Conservation (phyloP, 2,888 invertebrate genomes). For the Horisme vitalbata region DNA sequence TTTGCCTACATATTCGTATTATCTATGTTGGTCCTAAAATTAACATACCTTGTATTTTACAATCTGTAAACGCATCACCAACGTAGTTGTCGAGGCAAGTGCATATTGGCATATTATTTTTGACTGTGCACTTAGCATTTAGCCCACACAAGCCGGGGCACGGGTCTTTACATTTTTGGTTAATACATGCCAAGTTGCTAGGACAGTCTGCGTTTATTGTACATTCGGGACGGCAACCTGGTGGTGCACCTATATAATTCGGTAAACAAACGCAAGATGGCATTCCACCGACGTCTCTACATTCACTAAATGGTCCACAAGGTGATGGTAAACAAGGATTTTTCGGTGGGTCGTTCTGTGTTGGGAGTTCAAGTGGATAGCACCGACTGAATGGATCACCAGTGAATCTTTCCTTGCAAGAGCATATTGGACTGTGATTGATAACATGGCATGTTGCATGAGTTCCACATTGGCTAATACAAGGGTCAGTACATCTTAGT, state of each 20-base stretch:
- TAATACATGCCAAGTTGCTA: slow-evolving; percentile 89
- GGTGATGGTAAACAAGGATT: slow-evolving; percentile 86
- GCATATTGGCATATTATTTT: slow-evolving; percentile 89
- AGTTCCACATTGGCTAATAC: slow-evolving; percentile 87
- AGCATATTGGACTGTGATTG: slow-evolving; percentile 88
- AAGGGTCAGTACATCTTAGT: slow-evolving; percentile 88
- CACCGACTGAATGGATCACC: slow-evolving; percentile 87
- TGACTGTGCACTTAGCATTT: slow-evolving; percentile 84
- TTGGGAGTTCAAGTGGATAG: slow-evolving; percentile 52
- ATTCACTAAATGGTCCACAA: slow-evolving; percentile 86
- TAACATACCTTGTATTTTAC: slow-evolving; percentile 78
- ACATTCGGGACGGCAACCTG: slow-evolving; percentile 87
- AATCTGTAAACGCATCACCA: slow-evolving; percentile 88
- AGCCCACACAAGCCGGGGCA: slow-evolving; percentile 90
- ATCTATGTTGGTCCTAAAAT: neutral
- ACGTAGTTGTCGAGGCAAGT: slow-evolving; percentile 86
- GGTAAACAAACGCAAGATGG: slow-evolving; percentile 86
- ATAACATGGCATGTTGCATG: slow-evolving; percentile 88
- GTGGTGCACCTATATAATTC: slow-evolving; percentile 87
- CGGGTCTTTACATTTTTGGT: slow-evolving; percentile 90
- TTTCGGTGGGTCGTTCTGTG: slow-evolving; percentile 48
- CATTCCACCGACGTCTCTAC: slow-evolving; percentile 82
- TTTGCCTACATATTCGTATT: neutral
- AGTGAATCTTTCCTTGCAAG: slow-evolving; percentile 82
- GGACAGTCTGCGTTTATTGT: slow-evolving; percentile 89